Base-by-base conservation (phyloP, 2,888 invertebrate species). In the Lepidocyrtinus sp. region DNA sequence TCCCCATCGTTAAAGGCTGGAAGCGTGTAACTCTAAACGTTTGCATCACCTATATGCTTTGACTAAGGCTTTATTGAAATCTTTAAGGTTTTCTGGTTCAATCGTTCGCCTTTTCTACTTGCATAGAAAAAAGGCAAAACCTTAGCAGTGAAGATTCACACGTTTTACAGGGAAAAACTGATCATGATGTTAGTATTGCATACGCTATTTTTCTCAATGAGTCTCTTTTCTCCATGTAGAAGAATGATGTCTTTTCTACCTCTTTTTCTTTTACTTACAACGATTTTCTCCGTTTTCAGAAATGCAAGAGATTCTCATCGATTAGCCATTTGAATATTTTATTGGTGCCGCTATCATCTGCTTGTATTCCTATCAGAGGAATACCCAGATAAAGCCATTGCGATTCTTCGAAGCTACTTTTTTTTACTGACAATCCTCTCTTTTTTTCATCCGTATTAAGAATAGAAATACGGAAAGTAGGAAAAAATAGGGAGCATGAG, bases 241-340 rank as follows among this genome's bases (percentile, higher is more conserved):
- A 50, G 50, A 50, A 45, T 45, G 25, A 63, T 36, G 70, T 75
- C 70, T 76, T 71, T 50, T 63, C 22, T 64, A 67, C 61, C 72
- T 75, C 61, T 69, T 55, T 61, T 45, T 75, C 36, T 70, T 55
- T 65, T 46, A 62, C 27, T 59, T 62, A 70, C 70, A 55, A 74
- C 73, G 19, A 78, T 24, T 72, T 50, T 68, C 67, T 69, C 63
- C 22, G 26, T 64, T 77, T 71, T 45, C 63, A 64, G 72, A 73
- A 79, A 78, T 78, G 59, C 71, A 72, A 72, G 72, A 72, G 77
- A 79, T 73, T 79, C 78, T 79, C 78, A 79, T 79, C 78, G 78
- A 79, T 79, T 79, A 79, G 73, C 78, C 78, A 79, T 79, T 79
- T 79, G 73, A 79, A 79, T 79, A 79, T 79, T 79, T 79, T 79